A percentile compares a stretch with the other conserved stretches of the same genome.
Evolutionary conservation across 2,797 vertebrate species (phyloP).

Genomic region (Silurus aristotelis): DNA sequence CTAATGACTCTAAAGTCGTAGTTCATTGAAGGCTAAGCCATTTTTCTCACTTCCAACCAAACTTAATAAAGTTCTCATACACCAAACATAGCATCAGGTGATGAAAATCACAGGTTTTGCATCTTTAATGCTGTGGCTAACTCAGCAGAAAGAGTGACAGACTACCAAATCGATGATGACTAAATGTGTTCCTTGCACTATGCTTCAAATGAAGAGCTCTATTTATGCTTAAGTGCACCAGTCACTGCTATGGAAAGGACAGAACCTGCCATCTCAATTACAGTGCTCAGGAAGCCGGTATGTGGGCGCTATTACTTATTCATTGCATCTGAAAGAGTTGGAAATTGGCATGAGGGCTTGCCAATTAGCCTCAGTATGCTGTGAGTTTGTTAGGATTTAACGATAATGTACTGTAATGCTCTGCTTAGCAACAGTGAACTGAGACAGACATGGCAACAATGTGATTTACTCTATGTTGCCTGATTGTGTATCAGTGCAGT

Average conservation of each 20-base stretch:
- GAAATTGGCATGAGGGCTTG: background rate
- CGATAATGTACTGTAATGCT: slow-evolving; percentile 31
- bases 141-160: slow-evolving; percentile 15
- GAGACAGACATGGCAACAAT: slow-evolving; percentile 8
- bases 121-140: slow-evolving; percentile 25
- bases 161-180: slow-evolving; percentile 27
- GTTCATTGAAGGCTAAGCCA: slow-evolving; percentile 32
- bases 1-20: background rate
- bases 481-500: slow-evolving; percentile 59
- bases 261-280: slow-evolving; percentile 31
- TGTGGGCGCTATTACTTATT: slow-evolving; percentile 43
- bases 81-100: slow-evolving; percentile 36
- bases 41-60: slow-evolving; percentile 34
- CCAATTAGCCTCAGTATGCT: background rate
- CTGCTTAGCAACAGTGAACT: background rate
- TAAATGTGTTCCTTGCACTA: slow-evolving; percentile 19
- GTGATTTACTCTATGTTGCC: slow-evolving; percentile 58
- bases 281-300: slow-evolving; percentile 11
- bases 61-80: slow-evolving; percentile 36
- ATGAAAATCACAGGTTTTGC: slow-evolving; percentile 39
- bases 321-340: slow-evolving; percentile 28
- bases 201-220: background rate
- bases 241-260: slow-evolving; percentile 8
- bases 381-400: slow-evolving; percentile 28
- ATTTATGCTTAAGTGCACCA: slow-evolving; percentile 8